phyloP scores from a whole-genome alignment of 1,140 invertebrate genomes.

The Cotesia typhae region DNA sequence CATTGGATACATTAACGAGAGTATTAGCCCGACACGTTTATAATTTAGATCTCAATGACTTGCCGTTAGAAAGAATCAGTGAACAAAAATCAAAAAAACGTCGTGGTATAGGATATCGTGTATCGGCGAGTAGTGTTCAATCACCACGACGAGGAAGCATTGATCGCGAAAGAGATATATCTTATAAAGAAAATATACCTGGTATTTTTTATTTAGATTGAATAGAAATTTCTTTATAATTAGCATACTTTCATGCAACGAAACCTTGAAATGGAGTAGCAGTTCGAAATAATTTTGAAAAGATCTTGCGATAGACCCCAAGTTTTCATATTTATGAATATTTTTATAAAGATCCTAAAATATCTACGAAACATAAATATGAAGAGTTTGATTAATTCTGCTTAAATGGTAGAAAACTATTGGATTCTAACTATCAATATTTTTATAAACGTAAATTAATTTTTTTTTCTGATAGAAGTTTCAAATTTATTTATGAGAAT shows the following conservation, averaged over 20 bases:
- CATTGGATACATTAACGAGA: constrained; percentile 92
- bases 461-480: no score
- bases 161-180: constrained; percentile 56
- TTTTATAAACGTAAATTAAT: no score
- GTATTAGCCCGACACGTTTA: constrained; percentile 94
- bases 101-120: constrained; percentile 63
- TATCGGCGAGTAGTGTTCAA: constrained; percentile 61
- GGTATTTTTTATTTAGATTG: constrained; percentile 37
- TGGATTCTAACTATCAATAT: no score
- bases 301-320: no score
- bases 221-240: constrained; percentile 19
- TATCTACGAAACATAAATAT: no score
- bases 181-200: constrained; percentile 55
- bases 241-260: neutral
- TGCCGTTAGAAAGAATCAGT: constrained; percentile 84
- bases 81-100: constrained; percentile 84
- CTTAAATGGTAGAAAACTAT: no score
- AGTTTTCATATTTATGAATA: no score
- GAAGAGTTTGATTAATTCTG: no score
- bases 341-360: no score
- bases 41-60: constrained; percentile 87
- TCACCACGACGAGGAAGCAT: constrained; percentile 56
- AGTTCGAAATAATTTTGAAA: no score
- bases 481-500: no score
- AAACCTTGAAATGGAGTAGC: no score